Evolutionary conservation across 1,140 invertebrate species (phyloP).

Genomic region (Lasioglossum baleicum): DNA sequence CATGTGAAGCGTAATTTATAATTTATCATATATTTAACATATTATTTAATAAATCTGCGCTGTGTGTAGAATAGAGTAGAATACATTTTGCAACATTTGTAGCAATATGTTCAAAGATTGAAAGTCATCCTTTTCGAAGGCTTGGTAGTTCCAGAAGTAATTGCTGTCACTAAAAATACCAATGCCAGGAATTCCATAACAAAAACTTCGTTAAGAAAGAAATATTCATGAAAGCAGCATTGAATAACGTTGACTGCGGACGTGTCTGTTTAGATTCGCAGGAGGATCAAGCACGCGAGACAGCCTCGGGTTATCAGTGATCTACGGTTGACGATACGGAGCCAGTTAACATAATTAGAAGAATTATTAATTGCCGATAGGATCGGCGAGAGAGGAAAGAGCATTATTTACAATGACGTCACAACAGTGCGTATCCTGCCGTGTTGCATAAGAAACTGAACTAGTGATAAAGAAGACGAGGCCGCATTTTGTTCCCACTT

Average conservation of each 20-base stretch:
- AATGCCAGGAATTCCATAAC: background rate
- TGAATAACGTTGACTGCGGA: background rate
- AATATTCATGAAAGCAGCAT: background rate
- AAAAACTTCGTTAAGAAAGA: background rate
- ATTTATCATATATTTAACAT: too few species aligned
- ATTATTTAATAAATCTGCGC: too few species aligned
- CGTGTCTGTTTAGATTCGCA: background rate
- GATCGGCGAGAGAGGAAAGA: background rate
- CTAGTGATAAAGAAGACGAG: background rate
- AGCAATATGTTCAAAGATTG: too few species aligned
- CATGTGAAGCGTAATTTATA: too few species aligned
- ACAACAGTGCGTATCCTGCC: background rate
- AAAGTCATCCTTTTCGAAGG: too few species aligned
- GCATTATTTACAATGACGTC: background rate
- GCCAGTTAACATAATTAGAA: constrained; percentile 23
- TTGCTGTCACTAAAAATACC: too few species aligned
- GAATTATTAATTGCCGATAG: constrained; percentile 20
- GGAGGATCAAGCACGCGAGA: background rate
- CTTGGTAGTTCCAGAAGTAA: too few species aligned
- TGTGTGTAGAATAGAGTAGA: too few species aligned
- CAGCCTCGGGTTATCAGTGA: background rate
- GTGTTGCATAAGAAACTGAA: constrained; percentile 5
- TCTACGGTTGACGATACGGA: background rate
- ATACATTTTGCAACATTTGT: too few species aligned
- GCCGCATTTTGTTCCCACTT: background rate